These are phyloP conservation scores for Benitochromis conjunctus DNA, from an alignment of 2,113 vertebrate species.

Conservation along the genomic window DNA sequence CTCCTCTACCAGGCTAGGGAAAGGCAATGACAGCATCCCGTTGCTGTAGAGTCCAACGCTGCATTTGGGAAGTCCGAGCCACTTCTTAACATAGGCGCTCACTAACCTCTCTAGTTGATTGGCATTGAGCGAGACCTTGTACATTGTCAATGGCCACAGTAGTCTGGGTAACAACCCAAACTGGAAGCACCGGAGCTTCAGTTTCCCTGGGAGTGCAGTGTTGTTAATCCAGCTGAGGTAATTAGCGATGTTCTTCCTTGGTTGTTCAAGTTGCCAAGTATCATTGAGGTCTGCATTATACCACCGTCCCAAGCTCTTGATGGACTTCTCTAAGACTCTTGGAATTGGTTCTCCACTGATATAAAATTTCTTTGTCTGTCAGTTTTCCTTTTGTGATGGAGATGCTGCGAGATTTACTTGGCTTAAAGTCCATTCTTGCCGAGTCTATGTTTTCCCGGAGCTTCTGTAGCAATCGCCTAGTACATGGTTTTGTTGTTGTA, in stretches of 20 bases:
- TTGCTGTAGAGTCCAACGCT: too few species aligned
- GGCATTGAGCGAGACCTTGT: too few species aligned
- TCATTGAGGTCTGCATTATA: background rate
- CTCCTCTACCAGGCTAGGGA: too few species aligned
- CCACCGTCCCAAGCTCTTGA: background rate
- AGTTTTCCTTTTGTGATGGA: background rate
- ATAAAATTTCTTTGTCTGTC: background rate
- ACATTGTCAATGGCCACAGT: background rate
- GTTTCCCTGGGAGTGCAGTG: too few species aligned
- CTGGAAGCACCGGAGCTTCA: fast-evolving
- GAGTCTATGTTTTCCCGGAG: too few species aligned
- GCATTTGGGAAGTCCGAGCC: too few species aligned
- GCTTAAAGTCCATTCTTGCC: too few species aligned
- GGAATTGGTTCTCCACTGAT: background rate
- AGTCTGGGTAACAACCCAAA: fast-evolving
- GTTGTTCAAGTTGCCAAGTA: background rate
- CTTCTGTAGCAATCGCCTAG: too few species aligned
- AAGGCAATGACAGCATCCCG: too few species aligned
- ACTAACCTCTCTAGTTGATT: too few species aligned
- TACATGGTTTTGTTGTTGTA: too few species aligned
- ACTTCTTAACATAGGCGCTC: too few species aligned
- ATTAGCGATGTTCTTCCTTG: background rate
- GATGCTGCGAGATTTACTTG: background rate
- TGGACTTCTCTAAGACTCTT: background rate
- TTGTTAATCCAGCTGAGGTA: background rate